Evolutionary conservation across 2,797 vertebrate genomes (phyloP).

Genomic region (Urocyon cinereoargenteus): DNA sequence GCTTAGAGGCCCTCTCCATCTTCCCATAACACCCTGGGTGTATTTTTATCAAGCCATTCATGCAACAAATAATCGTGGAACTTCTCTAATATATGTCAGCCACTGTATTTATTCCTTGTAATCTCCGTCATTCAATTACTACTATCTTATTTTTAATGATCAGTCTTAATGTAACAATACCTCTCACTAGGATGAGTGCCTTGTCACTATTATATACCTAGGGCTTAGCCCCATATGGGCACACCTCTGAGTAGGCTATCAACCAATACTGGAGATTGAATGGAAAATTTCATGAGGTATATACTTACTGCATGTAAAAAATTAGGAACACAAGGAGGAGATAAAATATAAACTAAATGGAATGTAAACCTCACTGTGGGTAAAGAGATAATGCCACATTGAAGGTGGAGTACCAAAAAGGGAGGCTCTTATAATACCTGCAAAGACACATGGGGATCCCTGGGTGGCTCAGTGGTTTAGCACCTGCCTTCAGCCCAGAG

Average conservation of each 20-base stretch:
- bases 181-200: not conserved
- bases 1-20: not conserved
- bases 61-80: not conserved
- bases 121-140: not conserved
- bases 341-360: not conserved
- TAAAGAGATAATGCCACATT: not conserved
- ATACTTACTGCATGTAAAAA: not conserved
- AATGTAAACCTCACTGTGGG: not conserved
- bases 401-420: not conserved
- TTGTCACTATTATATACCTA: not conserved
- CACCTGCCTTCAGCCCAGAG: too few relatives aligned
- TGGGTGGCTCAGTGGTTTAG: too few relatives aligned
- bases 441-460: not conserved
- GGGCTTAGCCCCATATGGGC: not conserved
- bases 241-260: not conserved
- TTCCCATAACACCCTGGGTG: not conserved
- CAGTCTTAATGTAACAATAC: not conserved
- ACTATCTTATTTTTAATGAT: not conserved
- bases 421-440: not conserved
- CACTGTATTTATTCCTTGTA: not conserved
- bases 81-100: not conserved
- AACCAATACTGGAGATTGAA: not conserved
- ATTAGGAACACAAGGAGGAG: not conserved
- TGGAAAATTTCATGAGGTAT: not conserved
- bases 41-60: not conserved